These are phyloP conservation scores for Leucophora obtusa DNA, from an alignment of 2,888 invertebrate genomes.

Conservation along the genomic window DNA sequence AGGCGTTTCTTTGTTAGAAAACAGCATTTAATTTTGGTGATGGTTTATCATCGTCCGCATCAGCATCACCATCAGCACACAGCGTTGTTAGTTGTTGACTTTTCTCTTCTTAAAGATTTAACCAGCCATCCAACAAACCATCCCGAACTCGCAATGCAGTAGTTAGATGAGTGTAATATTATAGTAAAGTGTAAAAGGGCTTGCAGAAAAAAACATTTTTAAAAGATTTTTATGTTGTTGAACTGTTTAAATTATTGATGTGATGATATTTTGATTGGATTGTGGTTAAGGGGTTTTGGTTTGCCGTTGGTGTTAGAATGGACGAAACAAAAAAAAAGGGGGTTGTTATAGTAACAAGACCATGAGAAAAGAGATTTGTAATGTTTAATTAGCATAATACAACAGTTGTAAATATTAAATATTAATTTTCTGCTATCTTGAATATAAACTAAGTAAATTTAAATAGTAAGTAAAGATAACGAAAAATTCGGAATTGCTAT, in stretches of 20 bases:
- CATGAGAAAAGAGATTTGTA: conserved; percentile 28
- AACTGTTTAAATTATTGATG: conserved; percentile 64
- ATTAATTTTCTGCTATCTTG: conserved; percentile 18
- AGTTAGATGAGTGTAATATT: not conserved
- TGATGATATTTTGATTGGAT: conserved; percentile 62
- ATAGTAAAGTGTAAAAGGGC: conserved; percentile 1
- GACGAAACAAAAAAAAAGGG: not conserved
- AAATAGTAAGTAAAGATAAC: conserved; percentile 1
- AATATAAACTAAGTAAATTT: not conserved
- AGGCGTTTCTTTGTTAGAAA: too few relatives aligned
- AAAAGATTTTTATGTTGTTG: conserved; percentile 47
- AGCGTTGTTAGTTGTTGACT: conserved; percentile 31
- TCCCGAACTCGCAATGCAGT: not conserved
- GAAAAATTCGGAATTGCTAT: not conserved
- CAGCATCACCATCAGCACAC: not conserved
- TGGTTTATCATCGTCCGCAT: conserved; percentile 43
- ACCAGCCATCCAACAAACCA: conserved; percentile 5
- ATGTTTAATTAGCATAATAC: conserved; percentile 47
- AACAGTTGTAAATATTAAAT: conserved; percentile 40
- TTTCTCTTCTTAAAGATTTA: conserved; percentile 18
- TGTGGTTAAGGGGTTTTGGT: conserved; percentile 43
- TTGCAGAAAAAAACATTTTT: conserved; percentile 38
- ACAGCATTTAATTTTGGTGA: conserved; percentile 60
- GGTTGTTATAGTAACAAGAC: not conserved
- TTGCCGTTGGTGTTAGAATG: not conserved